Conservation (phyloP, 2,888 invertebrate species). For the Coleophora flavipennella region DNA sequence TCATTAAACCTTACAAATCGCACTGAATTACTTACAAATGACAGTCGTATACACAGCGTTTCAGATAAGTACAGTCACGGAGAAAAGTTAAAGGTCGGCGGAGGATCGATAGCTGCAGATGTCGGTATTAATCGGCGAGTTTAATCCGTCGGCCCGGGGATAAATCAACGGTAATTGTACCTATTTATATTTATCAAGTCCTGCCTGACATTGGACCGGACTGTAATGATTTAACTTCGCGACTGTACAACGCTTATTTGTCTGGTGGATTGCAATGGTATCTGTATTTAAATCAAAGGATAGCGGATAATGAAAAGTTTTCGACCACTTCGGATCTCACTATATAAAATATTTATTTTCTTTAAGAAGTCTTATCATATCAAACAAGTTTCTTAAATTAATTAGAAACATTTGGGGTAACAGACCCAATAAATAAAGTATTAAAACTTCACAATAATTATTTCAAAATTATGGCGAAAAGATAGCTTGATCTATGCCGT, state of each 20-base stretch:
- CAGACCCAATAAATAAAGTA: too few relatives aligned
- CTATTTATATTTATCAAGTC: constrained; percentile 64
- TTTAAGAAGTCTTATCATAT: too few relatives aligned
- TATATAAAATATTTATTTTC: too few relatives aligned
- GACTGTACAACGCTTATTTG: constrained; percentile 29
- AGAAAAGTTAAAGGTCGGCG: constrained; percentile 58
- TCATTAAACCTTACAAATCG: neutral
- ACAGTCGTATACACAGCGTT: constrained; percentile 7
- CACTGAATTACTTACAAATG: neutral
- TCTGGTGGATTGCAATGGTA: constrained; percentile 6
- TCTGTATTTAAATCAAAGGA: too few relatives aligned
- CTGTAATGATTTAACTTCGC: constrained; percentile 32
- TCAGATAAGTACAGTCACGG: constrained; percentile 50
- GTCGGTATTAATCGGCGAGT: constrained; percentile 62
- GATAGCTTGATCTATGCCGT: too few relatives aligned
- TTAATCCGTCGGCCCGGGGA: constrained; percentile 54
- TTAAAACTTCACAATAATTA: too few relatives aligned
- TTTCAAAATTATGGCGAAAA: too few relatives aligned
- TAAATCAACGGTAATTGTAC: constrained; percentile 60
- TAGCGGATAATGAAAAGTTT: too few relatives aligned
- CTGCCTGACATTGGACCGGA: constrained; percentile 23
- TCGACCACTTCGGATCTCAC: too few relatives aligned
- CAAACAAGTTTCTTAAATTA: too few relatives aligned
- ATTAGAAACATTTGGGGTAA: too few relatives aligned
- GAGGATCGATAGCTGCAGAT: constrained; percentile 61